Base-by-base conservation (phyloP, 2,113 vertebrate species). In the Toxotes chatareus region DNA sequence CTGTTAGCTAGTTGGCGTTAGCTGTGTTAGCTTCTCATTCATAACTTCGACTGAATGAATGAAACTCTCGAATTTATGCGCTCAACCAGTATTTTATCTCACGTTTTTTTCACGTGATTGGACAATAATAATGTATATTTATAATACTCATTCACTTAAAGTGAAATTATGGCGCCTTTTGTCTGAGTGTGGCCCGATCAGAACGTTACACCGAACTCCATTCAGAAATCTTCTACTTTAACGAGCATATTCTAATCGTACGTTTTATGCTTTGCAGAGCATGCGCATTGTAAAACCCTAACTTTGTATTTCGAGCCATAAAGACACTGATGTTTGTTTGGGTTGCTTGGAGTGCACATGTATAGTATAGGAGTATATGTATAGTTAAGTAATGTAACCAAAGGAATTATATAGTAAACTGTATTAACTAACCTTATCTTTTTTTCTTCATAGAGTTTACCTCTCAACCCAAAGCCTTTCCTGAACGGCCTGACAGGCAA, bases 401-500 rank as follows among this genome's bases (percentile, higher is more conserved):
- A 4, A 7, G 19, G 19, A 17, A 27, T 8, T 8, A 2, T 51
- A 5, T 51, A 21, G 19, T 60, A 0, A 36, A 9, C 12, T 51
- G 5, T 56, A 7, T 63, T 27, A 27, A 9, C n/a, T n/a, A 57
- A 2, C 19, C 11, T 32, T 1, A 1, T 40, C 11, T 49, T 13
- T 36, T 19, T 19, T 21, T 59, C 34, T 72, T 21, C 51, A 0
- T 79, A 99, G 98, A 99, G 97, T 96, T 96, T 99, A 91, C 98
- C 98, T 19, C 94, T 99, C 73, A 99, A 99, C 89, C 98, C 98
- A 1, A 99, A 99, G 84, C 98, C 98, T 9, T 99, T 99, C 91
- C 96, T 99, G 75, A 99, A 99, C 79, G 98, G 98, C 40, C 94
- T 99, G 74, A 99, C 98, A 4, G 98, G 98, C 5, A 99, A 99